Percentiles rank a stretch among this genome's conserved stretches.
Evolutionary conservation across 2,113 vertebrate genomes (phyloP).

Genomic region (Trematocara macrostoma): DNA sequence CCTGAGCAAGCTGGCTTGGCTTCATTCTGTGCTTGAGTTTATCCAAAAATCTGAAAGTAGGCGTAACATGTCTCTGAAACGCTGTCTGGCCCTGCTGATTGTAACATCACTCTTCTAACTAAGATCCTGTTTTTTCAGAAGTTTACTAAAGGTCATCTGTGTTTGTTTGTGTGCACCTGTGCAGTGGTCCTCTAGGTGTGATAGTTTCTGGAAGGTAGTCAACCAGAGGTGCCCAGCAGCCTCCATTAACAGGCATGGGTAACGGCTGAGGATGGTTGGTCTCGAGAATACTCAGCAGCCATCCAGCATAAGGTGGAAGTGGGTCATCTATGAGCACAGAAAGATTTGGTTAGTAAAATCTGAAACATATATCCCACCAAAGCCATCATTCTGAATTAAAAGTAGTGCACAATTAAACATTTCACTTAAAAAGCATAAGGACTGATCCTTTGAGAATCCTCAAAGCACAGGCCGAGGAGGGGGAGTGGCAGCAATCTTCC

Average conservation of each 20-base stretch:
- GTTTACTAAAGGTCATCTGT: background rate
- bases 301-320: conserved; percentile 89
- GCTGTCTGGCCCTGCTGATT: background rate
- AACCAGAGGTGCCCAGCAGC: conserved; percentile 96
- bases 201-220: conserved; percentile 97
- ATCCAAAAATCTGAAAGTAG: conserved; percentile 6
- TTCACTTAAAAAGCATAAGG: background rate
- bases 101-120: background rate
- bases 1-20: background rate
- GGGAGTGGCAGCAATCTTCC: background rate
- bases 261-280: conserved; percentile 89
- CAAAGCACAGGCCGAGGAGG: background rate
- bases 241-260: conserved; percentile 94
- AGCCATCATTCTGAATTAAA: background rate
- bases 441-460: background rate
- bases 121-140: background rate
- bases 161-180: conserved; percentile 74
- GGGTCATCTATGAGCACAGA: conserved; percentile 78
- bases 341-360: background rate
- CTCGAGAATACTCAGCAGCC: conserved; percentile 89
- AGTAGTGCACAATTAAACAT: background rate
- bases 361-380: background rate
- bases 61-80: background rate
- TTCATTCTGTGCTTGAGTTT: background rate
- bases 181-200: conserved; percentile 89